These are phyloP conservation scores for Drosophila parvula DNA, from an alignment of 1,140 invertebrate genomes.

Conservation along the genomic window DNA sequence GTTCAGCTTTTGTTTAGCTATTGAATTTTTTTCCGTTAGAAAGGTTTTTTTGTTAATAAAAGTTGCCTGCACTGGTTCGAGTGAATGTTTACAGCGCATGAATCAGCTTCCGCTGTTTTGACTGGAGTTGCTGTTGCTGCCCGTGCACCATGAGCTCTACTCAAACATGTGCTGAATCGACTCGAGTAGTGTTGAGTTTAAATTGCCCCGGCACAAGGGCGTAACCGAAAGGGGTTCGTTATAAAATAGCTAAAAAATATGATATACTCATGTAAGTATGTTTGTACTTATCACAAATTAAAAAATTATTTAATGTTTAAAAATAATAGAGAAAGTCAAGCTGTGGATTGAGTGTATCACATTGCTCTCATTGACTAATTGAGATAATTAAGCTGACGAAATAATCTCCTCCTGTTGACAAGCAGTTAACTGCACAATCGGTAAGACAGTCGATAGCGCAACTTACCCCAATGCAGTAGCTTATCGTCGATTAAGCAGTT, in stretches of 20 bases:
- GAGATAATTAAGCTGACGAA: background rate
- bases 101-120: conserved; percentile 71
- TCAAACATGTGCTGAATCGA: conserved; percentile 54
- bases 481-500: conserved; percentile 1
- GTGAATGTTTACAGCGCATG: conserved; percentile 57
- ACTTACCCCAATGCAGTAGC: background rate
- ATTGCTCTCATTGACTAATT: background rate
- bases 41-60: background rate
- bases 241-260: background rate
- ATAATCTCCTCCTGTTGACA: background rate
- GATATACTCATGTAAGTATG: background rate
- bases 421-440: conserved; percentile 5
- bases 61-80: conserved; percentile 9
- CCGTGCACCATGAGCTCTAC: conserved; percentile 28
- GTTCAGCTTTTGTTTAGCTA: background rate
- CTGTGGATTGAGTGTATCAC: background rate
- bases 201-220: conserved; percentile 3
- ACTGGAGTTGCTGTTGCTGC: conserved; percentile 34
- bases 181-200: conserved; percentile 39
- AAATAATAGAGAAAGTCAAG: background rate
- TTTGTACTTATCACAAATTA: background rate
- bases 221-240: background rate
- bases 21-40: background rate
- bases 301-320: background rate
- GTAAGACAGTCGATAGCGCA: background rate